Evolutionary conservation across 2,888 invertebrate genomes (phyloP), one percentile per base, ranked within the genome.

Genomic region (Epinotia bilunana): DNA sequence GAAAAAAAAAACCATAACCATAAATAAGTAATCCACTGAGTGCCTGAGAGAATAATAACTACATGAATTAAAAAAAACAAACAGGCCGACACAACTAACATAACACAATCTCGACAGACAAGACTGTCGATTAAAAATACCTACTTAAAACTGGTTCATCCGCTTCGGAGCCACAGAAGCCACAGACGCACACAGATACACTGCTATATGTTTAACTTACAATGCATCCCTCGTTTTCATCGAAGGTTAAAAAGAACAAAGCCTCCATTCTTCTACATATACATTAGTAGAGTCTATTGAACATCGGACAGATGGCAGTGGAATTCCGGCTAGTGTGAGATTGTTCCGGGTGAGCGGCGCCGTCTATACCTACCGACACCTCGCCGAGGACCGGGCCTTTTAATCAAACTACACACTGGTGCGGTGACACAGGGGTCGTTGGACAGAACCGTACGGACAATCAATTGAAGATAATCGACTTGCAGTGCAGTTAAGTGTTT

Each of bases 341-440:
- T 73, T 60, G 73, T 76, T 76, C 73, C 73, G 73, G 69, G 23
- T 33, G 70, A 73, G 55, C 33, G 70, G 46, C 63, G 49, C 58
- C 53, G 60, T 46, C 71, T 57, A 46, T 62, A 60, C 33, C 61
- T 70, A 67, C 55, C 55, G 61, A 62, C 71, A 75, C 74, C 70
- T 70, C 61, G 64, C 70, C 23, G 65, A 64, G 69, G 70, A 65
- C 28, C 64, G 70, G 46, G 62, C 70, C 73, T 73, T 76, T 76
- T 74, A 76, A 76, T 76, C 76, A 76, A 76, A 68, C 76, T 76
- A 73, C 60, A 49, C 49, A 16, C 20, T 12, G 43, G 57, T 63
- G 23, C 46, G 16, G 43, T 33, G 23, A 12, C 18, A 57, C 61
- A 72, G 75, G 46, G 43, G 28, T 20, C 18, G 11, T 20, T 18